These are phyloP conservation scores for Dipus sagitta DNA, from an alignment of 2,797 vertebrate genomes.

Conservation along the genomic window DNA sequence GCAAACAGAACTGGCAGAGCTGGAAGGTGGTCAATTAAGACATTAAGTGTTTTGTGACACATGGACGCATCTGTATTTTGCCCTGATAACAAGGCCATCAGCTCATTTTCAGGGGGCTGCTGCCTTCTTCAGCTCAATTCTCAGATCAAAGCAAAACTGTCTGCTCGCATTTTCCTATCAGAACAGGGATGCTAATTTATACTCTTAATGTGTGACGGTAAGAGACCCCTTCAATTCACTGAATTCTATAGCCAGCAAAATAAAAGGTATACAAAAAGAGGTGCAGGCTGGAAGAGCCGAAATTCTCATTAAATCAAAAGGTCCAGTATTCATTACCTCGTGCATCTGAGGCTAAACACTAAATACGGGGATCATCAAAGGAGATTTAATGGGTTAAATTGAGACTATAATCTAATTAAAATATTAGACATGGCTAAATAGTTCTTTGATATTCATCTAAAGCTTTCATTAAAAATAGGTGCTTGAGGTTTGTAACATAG, in stretches of 20 bases:
- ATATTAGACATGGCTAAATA: constrained; percentile 98
- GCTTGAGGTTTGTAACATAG: constrained; percentile 91
- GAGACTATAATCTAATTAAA: constrained; percentile 99
- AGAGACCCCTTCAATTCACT: constrained; percentile 99
- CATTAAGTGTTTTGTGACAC: constrained; percentile 99
- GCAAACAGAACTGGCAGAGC: constrained; percentile 83
- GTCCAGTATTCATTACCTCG: constrained; percentile 94
- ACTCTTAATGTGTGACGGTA: constrained; percentile 96
- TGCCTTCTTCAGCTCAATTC: constrained; percentile 93
- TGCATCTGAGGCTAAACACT: constrained; percentile 98
- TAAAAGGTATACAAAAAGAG: constrained; percentile 94
- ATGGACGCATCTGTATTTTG: constrained; percentile 95
- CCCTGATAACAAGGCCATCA: constrained; percentile 97
- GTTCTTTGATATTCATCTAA: constrained; percentile 99
- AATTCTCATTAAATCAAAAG: constrained; percentile 98
- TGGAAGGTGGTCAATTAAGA: constrained; percentile 99
- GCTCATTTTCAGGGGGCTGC: constrained; percentile 97
- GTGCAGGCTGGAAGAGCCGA: constrained; percentile 92
- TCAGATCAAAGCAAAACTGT: constrained; percentile 96
- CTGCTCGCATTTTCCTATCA: constrained; percentile 92
- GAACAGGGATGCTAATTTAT: constrained; percentile 98
- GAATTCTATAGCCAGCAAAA: constrained; percentile 96
- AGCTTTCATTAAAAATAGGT: constrained; percentile 95
- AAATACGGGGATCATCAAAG: constrained; percentile 97
- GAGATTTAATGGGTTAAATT: constrained; percentile 99